Base-by-base conservation (phyloP, 2,888 invertebrate genomes). In the Tanypteryx hageni region DNA sequence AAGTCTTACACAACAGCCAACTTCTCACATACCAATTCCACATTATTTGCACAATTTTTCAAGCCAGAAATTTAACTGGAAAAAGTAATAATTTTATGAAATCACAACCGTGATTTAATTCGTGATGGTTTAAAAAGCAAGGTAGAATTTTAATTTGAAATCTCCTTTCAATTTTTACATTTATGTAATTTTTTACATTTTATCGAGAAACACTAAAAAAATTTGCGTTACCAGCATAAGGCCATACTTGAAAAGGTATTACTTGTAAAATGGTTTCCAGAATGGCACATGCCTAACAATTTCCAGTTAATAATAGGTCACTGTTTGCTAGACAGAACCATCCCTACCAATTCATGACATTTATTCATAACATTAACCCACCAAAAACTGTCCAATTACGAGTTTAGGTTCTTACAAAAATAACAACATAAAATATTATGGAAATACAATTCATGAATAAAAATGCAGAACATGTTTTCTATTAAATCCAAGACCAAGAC, bases 71-170 rank as follows among this genome's bases (percentile, higher is more conserved):
- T 64, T 31, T 89, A 27, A 64, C 57, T 68, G 56, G 31, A 31
- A n/a, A 83, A 56, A 44, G 64, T 27, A 61, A 86, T 27, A 27
- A 86, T 22, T 86, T 61, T 5, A 68, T 64, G 68, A 31, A 89
- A 89, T 61, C 31, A 86, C 86, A 31, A 16, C 31, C 11, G 58
- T 61, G 56, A 68, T 61, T 89, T 89, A 44, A 89, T 89, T 10
- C 1, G 14, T 27, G 22, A 5, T 27, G 22, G 76, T 27, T 27
- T 9, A 44, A 5, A 76, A 27, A 76, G 76, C 76, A 76, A 76
- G 22, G 27, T 27, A 76, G 27, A 13, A 22, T 76, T 76, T 27
- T 27, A 27, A 22, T 27, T 22, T 27, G 22, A 27, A 76, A 76
- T 13, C 9, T 68, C 44, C 44, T 68, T 68, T 22, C 68, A 68